Percentiles rank a stretch among this genome's conserved stretches.
Conservation (phyloP, 35 echinoderm and acorn worm species). For the Stichopus chloronotus region DNA sequence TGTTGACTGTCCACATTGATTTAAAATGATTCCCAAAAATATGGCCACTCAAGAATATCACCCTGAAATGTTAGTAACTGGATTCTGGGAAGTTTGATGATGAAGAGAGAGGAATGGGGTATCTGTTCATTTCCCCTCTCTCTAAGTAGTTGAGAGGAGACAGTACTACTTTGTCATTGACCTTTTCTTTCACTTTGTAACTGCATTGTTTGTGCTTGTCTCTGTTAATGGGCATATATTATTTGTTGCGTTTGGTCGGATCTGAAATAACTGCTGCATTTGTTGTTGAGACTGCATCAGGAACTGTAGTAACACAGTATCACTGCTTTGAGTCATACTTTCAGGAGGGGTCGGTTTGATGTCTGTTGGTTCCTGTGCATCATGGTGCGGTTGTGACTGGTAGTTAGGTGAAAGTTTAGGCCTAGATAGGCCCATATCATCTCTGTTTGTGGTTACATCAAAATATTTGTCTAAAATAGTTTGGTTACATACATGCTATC, state of each 20-base stretch:
- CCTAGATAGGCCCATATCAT: background rate
- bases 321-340: background rate
- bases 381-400: background rate
- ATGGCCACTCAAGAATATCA: background rate
- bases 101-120: background rate
- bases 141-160: background rate
- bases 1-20: background rate
- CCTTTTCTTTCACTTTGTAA: background rate
- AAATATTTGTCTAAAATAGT: background rate
- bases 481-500: background rate
- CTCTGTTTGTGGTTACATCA: background rate
- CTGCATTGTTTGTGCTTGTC: background rate
- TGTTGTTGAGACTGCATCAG: background rate
- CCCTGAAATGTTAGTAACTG: background rate
- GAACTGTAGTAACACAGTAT: background rate
- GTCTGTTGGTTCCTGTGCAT: background rate
- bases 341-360: background rate
- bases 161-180: background rate
- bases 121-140: background rate
- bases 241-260: background rate
- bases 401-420: background rate
- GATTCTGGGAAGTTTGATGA: background rate
- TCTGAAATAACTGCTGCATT: background rate
- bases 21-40: conserved; percentile 13
- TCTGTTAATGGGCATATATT: background rate